phyloP scores from a whole-genome alignment of 2,797 vertebrate genomes.

The Ptychadena robeensis region DNA sequence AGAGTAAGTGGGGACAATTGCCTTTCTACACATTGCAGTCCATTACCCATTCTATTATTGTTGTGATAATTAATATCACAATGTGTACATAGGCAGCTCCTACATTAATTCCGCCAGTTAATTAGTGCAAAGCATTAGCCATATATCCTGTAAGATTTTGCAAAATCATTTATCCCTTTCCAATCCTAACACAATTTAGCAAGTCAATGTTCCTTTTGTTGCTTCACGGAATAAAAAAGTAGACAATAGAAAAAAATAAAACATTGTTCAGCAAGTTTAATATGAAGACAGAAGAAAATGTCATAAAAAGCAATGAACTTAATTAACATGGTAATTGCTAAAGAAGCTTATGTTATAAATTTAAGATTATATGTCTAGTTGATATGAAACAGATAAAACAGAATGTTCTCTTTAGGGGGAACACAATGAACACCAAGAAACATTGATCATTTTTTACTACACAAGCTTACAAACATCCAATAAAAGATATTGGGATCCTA shows the following conservation, averaged over 20 bases:
- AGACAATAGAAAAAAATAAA: conserved; percentile 51
- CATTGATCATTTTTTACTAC: too few species aligned
- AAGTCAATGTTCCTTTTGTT: conserved; percentile 23
- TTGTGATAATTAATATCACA: conserved; percentile 59
- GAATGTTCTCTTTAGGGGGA: background rate
- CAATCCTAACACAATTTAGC: conserved; percentile 51
- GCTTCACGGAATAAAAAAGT: conserved; percentile 31
- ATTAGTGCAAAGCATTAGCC: conserved; percentile 31
- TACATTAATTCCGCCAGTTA: conserved; percentile 44
- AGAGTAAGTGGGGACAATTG: conserved; percentile 47
- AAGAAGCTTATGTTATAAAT: conserved; percentile 15
- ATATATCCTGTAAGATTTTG: conserved; percentile 49
- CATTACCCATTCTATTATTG: conserved; percentile 51
- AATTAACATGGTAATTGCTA: conserved; percentile 35
- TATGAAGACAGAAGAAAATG: background rate
- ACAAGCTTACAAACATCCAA: too few species aligned
- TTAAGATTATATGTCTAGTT: conserved; percentile 9
- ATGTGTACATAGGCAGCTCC: conserved; percentile 38
- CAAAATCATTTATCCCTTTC: conserved; percentile 4
- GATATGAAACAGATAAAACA: conserved; percentile 17
- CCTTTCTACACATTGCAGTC: conserved; percentile 53
- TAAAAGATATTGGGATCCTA: too few species aligned
- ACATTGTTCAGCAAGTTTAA: conserved; percentile 23
- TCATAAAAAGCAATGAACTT: conserved; percentile 23
- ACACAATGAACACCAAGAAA: too few species aligned